phyloP scores from a whole-genome alignment of 2,888 invertebrate species.

The Silvanus unidentatus region DNA sequence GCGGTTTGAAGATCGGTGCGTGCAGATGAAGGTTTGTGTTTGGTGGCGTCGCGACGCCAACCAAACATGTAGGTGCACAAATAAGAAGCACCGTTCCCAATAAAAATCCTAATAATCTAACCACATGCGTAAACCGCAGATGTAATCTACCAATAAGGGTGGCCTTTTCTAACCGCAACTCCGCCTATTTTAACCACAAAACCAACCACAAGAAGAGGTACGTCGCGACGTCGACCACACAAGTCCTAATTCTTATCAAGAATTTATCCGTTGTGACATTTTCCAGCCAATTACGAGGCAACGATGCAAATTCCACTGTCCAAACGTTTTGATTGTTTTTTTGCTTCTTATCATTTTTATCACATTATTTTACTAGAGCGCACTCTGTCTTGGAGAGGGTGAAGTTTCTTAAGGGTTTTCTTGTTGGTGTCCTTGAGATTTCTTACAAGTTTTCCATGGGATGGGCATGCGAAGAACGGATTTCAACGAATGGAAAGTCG shows the following conservation, averaged over 20 bases:
- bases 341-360: slow-evolving; percentile 8
- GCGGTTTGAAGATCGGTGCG: slow-evolving; percentile 2
- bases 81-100: slow-evolving; percentile 32
- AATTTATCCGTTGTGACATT: background rate
- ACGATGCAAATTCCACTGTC: too few relatives aligned
- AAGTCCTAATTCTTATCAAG: slow-evolving; percentile 32
- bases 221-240: slow-evolving; percentile 41
- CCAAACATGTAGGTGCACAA: background rate
- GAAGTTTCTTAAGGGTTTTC: slow-evolving; percentile 39
- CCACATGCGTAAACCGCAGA: slow-evolving; percentile 55
- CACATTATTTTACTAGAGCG: slow-evolving; percentile 29
- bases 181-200: slow-evolving; percentile 39
- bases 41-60: slow-evolving; percentile 3
- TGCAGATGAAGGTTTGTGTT: background rate
- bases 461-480: background rate
- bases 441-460: slow-evolving; percentile 21
- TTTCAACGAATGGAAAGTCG: background rate
- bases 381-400: slow-evolving; percentile 37
- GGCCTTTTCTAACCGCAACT: slow-evolving; percentile 55
- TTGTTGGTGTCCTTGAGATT: slow-evolving; percentile 23
- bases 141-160: slow-evolving; percentile 51
- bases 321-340: too few relatives aligned
- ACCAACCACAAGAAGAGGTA: slow-evolving; percentile 49
- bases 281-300: too few relatives aligned
- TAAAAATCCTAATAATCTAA: slow-evolving; percentile 46